Evolutionary conservation across 1,140 invertebrate species (phyloP).

Genomic region (Micrasema minimum): DNA sequence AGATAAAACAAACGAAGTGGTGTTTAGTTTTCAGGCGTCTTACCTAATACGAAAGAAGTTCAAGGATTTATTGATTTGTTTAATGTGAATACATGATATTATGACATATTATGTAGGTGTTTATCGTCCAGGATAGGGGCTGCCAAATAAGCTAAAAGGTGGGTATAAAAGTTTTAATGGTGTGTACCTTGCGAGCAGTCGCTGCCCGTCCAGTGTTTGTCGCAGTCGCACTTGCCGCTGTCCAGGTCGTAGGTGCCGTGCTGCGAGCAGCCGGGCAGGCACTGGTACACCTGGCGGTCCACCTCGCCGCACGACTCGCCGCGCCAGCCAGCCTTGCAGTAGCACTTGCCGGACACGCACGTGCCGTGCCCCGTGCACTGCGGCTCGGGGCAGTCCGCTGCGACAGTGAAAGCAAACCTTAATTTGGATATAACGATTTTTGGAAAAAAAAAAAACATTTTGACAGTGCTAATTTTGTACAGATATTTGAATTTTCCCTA

Average conservation of each 20-base stretch:
- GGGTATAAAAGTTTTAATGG: too few species aligned
- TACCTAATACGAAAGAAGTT: too few species aligned
- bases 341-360: conserved; percentile 92
- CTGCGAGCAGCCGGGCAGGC: conserved; percentile 89
- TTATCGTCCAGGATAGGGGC: too few species aligned
- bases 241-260: conserved; percentile 91
- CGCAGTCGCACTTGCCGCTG: conserved; percentile 86
- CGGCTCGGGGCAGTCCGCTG: conserved; percentile 87
- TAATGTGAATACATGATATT: too few species aligned
- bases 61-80: too few species aligned
- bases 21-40: too few species aligned
- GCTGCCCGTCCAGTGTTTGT: conserved; percentile 88
- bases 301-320: conserved; percentile 88
- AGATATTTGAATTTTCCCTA: too few species aligned
- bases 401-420: neutral
- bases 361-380: conserved; percentile 91
- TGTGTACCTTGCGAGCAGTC: conserved; percentile 89
- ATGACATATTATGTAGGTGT: too few species aligned
- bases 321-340: conserved; percentile 95
- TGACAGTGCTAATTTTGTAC: neutral
- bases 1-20: too few species aligned
- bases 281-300: conserved; percentile 89
- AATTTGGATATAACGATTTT: neutral
- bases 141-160: too few species aligned
- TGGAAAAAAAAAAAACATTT: neutral